Evolutionary conservation across 37 sponge, comb jelly and placozoan genomes (phyloP), one percentile per base, ranked within the genome.

Genomic region (Axinella damicornis): DNA sequence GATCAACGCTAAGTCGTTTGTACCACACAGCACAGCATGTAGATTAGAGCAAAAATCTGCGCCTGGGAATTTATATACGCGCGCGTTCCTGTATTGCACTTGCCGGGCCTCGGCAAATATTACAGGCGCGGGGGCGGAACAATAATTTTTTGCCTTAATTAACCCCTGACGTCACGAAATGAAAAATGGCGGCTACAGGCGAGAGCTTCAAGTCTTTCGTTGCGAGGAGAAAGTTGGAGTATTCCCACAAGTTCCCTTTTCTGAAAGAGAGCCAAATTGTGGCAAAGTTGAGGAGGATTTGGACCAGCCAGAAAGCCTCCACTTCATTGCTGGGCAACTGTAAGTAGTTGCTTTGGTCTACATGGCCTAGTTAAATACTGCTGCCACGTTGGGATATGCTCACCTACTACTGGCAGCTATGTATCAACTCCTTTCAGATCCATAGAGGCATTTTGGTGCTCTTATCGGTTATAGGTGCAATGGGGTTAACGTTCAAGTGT

Each of bases 191-290:
- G 27, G 25, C 40, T 37, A 27, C 24, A 0, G 28, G 40, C n/a
- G 73, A 52, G 20, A 73, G 24, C 0, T 73, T 52, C 27, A 85
- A 60, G 64, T 40, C 32, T 1, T 91, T 91, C 37, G 21, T 54
- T 38, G 65, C 52, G 5, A 67, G 62, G 18, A 81, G 53, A 61
- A 76, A 79, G 71, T 37, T 28, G 27, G 60, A 73, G 59, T 87
- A 87, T 53, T 32, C 46, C n/a, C 61, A 32, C 14, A 54, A 60
- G 73, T 92, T 87, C 46, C 89, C 92, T 0, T 92, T 92, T 66
- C 70, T 92, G n/a, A 92, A 56, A 60, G 85, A 92, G 28, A 74
- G 63, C 40, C 92, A 92, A 53, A 77, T 92, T 67, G 32, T 53
- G 65, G 80, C 89, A 34, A 83, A 73, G 30, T 39, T 92, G 60